Percentiles rank a stretch among this genome's conserved stretches.
These are phyloP conservation scores for Drosophila pegasa DNA, from an alignment of 2,888 invertebrate species.

Conservation along the genomic window DNA sequence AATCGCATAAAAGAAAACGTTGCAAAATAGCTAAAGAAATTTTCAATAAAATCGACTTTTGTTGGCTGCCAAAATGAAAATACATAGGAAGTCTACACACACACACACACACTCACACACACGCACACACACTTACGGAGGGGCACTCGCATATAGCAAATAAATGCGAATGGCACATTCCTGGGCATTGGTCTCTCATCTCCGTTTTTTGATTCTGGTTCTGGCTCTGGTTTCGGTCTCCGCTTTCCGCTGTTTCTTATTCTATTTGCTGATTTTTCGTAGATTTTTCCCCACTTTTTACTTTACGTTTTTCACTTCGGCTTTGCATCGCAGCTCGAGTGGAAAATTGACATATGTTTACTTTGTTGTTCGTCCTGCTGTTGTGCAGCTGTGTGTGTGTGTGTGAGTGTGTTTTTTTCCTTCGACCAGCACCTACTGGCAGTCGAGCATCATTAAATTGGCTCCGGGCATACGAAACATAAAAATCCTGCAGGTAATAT, in stretches of 20 bases:
- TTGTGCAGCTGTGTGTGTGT: conserved; percentile 27
- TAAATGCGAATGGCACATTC: conserved; percentile 66
- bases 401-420: conserved; percentile 22
- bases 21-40: conserved; percentile 57
- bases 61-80: conserved; percentile 71
- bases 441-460: conserved; percentile 67
- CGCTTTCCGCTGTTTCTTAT: conserved; percentile 44
- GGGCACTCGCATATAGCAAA: conserved; percentile 26
- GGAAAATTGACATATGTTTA: conserved; percentile 82
- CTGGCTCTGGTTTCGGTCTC: conserved; percentile 21
- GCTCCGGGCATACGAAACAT: conserved; percentile 13
- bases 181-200: conserved; percentile 53
- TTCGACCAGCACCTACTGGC: conserved; percentile 39
- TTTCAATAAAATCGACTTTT: conserved; percentile 75
- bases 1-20: conserved; percentile 55
- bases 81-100: conserved; percentile 30
- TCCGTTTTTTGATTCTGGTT: conserved; percentile 16
- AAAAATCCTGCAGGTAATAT: conserved; percentile 11
- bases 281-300: conserved; percentile 33
- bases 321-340: conserved; percentile 80
- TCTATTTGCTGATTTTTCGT: conserved; percentile 35
- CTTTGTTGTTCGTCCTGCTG: conserved; percentile 61
- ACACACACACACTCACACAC: conserved; percentile 15
- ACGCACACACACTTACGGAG: conserved; percentile 1
- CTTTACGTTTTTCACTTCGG: conserved; percentile 69